phyloP scores from a whole-genome alignment of 2,888 invertebrate genomes.

The Spatulosminthurus flaviceps region DNA sequence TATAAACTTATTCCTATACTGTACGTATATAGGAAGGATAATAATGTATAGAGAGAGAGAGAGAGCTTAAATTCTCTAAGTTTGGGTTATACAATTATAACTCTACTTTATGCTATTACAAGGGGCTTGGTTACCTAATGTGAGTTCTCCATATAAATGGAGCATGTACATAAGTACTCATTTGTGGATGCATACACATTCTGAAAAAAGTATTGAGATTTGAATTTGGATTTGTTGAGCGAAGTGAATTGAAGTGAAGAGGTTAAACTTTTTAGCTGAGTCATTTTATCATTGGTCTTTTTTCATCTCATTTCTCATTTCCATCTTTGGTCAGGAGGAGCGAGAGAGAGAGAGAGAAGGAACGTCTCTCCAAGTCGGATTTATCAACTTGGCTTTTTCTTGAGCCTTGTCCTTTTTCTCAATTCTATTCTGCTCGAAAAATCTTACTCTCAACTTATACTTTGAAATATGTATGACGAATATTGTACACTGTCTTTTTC shows the following conservation, averaged over 20 bases:
- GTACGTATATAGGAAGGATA: no score
- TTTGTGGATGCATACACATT: no score
- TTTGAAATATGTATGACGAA: conserved; percentile 32
- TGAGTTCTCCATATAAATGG: no score
- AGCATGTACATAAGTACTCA: no score
- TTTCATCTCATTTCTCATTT: conserved; percentile 47
- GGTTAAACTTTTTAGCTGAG: conserved; percentile 46
- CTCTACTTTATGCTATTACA: no score
- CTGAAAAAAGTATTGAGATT: conserved; percentile 42
- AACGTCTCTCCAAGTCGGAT: conserved; percentile 42
- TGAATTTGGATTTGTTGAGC: conserved; percentile 44
- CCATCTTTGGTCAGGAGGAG: conserved; percentile 50
- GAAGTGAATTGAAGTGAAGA: conserved; percentile 47
- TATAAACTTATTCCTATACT: no score
- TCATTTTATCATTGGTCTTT: conserved; percentile 47
- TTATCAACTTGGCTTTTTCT: conserved; percentile 43
- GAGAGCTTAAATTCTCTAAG: neutral
- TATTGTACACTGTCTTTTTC: no score
- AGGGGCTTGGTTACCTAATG: no score
- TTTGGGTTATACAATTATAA: neutral
- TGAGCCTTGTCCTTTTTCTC: conserved; percentile 39
- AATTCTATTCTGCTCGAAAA: conserved; percentile 35
- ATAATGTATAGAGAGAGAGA: no score
- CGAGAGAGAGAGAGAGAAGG: no score
- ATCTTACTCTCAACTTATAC: conserved; percentile 24